phyloP scores from a whole-genome alignment of 2,888 invertebrate species.

The Octonoba sinensis region DNA sequence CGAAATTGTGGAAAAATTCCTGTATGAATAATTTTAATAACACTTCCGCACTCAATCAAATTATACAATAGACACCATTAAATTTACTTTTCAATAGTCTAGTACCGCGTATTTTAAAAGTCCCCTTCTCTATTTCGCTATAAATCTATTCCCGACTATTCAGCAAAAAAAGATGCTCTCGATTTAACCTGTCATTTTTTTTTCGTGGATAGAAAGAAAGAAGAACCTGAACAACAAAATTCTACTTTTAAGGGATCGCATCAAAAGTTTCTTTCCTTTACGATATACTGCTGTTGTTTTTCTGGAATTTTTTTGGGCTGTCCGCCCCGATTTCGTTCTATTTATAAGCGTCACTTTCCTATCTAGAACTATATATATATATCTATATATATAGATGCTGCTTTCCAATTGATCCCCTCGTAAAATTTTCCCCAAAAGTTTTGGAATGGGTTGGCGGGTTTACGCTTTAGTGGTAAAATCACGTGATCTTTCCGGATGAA shows the following conservation, averaged over 20 bases:
- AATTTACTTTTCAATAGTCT: too few relatives aligned
- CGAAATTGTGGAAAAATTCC: too few relatives aligned
- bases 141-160: too few relatives aligned
- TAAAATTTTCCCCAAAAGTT: conserved; percentile 58
- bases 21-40: too few relatives aligned
- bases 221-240: conserved; percentile 41
- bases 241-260: conserved; percentile 50
- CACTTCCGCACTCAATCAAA: too few relatives aligned
- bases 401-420: conserved; percentile 56
- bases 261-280: conserved; percentile 42
- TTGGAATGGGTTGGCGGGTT: conserved; percentile 58
- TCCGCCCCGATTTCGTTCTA: conserved; percentile 52
- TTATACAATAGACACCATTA: too few relatives aligned
- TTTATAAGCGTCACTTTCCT: conserved; percentile 57
- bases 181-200: too few relatives aligned
- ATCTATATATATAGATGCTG: conserved; percentile 46
- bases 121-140: too few relatives aligned
- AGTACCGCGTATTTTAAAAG: too few relatives aligned
- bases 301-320: conserved; percentile 12
- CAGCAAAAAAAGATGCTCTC: too few relatives aligned
- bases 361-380: conserved; percentile 26
- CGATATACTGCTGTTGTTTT: conserved; percentile 15
- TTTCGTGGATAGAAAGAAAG: conserved; percentile 34
- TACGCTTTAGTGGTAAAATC: conserved; percentile 60
- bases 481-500: conserved; percentile 61